These are phyloP conservation scores for Neotoma lepida DNA, from an alignment of 2,113 vertebrate species.

Conservation along the genomic window DNA sequence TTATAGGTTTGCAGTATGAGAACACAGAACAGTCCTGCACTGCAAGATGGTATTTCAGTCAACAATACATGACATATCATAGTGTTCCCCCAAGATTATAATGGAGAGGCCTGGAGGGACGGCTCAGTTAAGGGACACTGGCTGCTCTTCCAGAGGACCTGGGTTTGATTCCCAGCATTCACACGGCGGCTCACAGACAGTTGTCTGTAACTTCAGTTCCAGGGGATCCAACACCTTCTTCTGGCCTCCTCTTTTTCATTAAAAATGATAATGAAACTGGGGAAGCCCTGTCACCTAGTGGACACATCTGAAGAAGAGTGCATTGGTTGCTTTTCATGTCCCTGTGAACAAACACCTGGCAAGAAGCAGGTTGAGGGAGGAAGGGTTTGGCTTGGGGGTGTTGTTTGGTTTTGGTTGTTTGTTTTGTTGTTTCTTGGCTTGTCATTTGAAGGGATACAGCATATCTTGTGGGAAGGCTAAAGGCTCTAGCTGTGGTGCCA, in stretches of 20 bases:
- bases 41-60: neutral
- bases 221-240: neutral
- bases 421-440: neutral
- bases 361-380: neutral
- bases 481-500: neutral
- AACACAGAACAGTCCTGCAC: neutral
- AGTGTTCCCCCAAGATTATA: neutral
- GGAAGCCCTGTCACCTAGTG: neutral
- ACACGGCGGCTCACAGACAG: neutral
- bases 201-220: neutral
- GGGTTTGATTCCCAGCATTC: neutral
- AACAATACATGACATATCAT: neutral
- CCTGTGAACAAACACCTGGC: neutral
- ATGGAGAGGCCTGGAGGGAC: neutral
- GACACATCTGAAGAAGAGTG: neutral
- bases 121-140: neutral
- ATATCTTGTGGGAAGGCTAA: neutral
- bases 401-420: no score
- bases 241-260: neutral
- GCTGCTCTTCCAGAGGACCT: neutral
- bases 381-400: neutral
- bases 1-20: neutral
- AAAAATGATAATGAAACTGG: neutral
- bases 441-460: neutral
- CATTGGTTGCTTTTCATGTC: neutral